phyloP scores from a whole-genome alignment of 2,888 invertebrate species.

The Microplitis manilae region DNA sequence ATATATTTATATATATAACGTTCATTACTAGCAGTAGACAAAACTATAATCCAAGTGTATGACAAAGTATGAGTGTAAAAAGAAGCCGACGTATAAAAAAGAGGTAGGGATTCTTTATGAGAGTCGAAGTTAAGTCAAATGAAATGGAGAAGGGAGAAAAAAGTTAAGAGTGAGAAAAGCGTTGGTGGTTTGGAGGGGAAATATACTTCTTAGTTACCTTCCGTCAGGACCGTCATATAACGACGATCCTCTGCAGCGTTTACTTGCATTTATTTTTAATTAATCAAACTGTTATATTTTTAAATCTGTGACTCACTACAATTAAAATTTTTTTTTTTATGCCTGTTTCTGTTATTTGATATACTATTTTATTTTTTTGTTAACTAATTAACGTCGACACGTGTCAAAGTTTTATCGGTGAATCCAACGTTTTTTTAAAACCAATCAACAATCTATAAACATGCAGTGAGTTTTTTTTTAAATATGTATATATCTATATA shows the following conservation, averaged over 20 bases:
- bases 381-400: not conserved
- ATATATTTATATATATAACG: no score
- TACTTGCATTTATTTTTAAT: not conserved
- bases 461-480: conserved; percentile 55
- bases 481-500: conserved; percentile 9
- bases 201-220: conserved; percentile 15
- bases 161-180: conserved; percentile 17
- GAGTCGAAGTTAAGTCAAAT: not conserved
- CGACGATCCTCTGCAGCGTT: conserved; percentile 4
- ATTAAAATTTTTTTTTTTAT: not conserved
- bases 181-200: conserved; percentile 5
- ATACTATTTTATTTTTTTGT: not conserved
- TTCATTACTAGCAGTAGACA: not conserved
- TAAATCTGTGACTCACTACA: not conserved
- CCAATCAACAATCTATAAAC: conserved; percentile 15
- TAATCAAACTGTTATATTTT: not conserved
- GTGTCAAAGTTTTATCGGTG: not conserved
- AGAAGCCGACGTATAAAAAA: conserved; percentile 24
- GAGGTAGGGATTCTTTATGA: conserved; percentile 40
- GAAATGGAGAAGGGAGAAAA: conserved; percentile 10
- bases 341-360: not conserved
- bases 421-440: not conserved
- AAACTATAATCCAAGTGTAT: not conserved
- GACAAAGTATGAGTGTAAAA: not conserved
- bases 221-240: conserved; percentile 8